Percentiles rank a stretch among this genome's conserved stretches.
phyloP scores from a whole-genome alignment of 2,113 vertebrate genomes.

The Elaphurus davidianus region DNA sequence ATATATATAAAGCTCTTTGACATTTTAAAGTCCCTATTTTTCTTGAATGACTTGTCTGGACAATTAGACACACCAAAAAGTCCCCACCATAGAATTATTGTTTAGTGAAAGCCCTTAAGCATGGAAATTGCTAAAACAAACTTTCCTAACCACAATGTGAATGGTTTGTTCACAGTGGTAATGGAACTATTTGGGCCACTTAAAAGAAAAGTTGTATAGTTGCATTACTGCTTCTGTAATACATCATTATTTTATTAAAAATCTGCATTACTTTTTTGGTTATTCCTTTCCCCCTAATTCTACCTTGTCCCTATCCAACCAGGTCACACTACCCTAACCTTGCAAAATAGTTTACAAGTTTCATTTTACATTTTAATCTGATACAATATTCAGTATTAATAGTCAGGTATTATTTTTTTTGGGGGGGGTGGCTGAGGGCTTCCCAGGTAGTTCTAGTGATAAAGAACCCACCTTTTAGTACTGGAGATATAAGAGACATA shows the following conservation, averaged over 20 bases:
- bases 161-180: background rate
- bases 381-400: background rate
- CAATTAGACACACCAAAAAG: background rate
- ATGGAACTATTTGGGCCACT: background rate
- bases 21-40: background rate
- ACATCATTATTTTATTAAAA: background rate
- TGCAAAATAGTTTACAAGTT: background rate
- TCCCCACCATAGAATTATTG: background rate
- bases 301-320: rapidly evolving
- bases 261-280: background rate
- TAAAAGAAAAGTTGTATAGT: background rate
- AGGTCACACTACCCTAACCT: background rate
- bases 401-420: background rate
- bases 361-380: background rate
- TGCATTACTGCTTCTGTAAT: background rate
- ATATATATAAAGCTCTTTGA: background rate
- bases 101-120: background rate
- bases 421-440: background rate
- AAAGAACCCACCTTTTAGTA: background rate
- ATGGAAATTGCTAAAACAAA: conserved; percentile 36
- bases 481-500: background rate
- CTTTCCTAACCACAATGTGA: background rate
- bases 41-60: background rate
- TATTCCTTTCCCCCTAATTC: background rate
- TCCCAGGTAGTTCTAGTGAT: background rate